A percentile compares a stretch with the other conserved stretches of the same genome.
Evolutionary conservation across 92 coral and sea anemone species (phyloP).

Genomic region (Phenganax subtilis): DNA sequence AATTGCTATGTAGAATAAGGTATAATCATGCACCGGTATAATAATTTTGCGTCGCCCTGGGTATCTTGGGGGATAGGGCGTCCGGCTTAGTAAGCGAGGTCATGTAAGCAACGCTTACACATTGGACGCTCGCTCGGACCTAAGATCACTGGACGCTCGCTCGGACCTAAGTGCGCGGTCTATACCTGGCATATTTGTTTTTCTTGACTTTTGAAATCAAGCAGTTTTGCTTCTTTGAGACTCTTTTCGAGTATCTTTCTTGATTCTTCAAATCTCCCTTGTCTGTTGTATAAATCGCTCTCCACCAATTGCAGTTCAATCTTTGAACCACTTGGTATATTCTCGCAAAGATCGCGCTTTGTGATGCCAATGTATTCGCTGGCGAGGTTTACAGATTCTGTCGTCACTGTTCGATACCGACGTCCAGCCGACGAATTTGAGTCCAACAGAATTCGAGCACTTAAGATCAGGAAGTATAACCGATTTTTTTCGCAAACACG

Average conservation of each 20-base stretch:
- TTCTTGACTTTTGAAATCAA: neutral
- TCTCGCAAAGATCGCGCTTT: constrained; percentile 4
- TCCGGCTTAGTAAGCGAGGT: neutral
- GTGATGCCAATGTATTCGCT: neutral
- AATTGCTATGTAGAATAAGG: neutral
- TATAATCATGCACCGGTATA: neutral
- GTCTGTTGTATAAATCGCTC: constrained; percentile 5
- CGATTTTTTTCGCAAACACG: constrained; percentile 10
- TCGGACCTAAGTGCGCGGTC: no score
- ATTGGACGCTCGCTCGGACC: no score
- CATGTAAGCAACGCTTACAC: neutral
- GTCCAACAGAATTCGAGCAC: constrained; percentile 16
- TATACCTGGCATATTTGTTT: constrained; percentile 7
- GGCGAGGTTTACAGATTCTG: neutral
- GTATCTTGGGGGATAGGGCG: neutral
- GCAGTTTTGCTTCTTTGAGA: neutral
- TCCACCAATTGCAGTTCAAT: constrained; percentile 22
- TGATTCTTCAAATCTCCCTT: neutral
- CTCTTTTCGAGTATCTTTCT: neutral
- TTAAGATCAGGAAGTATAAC: constrained; percentile 10
- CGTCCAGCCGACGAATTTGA: constrained; percentile 15
- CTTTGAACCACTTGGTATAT: constrained; percentile 6
- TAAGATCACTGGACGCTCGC: neutral
- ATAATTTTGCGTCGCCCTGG: no score
- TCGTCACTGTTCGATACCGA: neutral